Evolutionary conservation across 2,888 invertebrate species (phyloP), one percentile per base, ranked within the genome.

Genomic region (Trachelus tabidus): DNA sequence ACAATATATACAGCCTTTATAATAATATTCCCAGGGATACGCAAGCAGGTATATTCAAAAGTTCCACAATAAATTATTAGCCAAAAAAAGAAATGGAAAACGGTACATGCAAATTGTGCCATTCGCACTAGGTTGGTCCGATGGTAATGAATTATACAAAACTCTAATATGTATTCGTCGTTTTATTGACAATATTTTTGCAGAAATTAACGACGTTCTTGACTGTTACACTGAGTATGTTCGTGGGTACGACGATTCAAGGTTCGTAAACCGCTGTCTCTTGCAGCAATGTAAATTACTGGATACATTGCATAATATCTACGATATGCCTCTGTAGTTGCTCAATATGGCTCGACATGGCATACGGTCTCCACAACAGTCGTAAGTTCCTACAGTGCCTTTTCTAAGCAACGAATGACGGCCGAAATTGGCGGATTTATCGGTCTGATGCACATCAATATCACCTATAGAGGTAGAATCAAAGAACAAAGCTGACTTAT

Each of bases 1-100:
- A 98, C 98, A 83, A 94, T 99, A 85, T 98, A 97, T 92, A 93
- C 98, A 87, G 98, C 98, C 84, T 99, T 99, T 93, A 94, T 98
- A 89, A 96, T 98, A 90, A 96, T 99, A 90, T 97, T 99, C 92
- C 99, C 99, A 76, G 99, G 99, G 83, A 96, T 98, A 89, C 94
- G 98, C 89, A 98, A 97, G 93, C 97, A 98, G 95, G 97, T 97
- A 91, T 93, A 92, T 83, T 71, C 35, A 78, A 77, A 75, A 75
- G 71, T 31, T n/a, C n/a, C 2, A 34, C 6, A 12, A 76, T 15
- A 69, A 56, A 23, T 56, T 23, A 56, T 56, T 56, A 56, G 0
- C 40, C 15, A 40, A 56, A 15, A 40, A 56, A 56, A 56, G 6
- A 56, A 2, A 23, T 15, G 6, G 9, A 23, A 56, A 56, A 23